A percentile compares a stretch with the other conserved stretches of the same genome.
Evolutionary conservation across 2,888 invertebrate genomes (phyloP).

Genomic region (Myathropa florea): DNA sequence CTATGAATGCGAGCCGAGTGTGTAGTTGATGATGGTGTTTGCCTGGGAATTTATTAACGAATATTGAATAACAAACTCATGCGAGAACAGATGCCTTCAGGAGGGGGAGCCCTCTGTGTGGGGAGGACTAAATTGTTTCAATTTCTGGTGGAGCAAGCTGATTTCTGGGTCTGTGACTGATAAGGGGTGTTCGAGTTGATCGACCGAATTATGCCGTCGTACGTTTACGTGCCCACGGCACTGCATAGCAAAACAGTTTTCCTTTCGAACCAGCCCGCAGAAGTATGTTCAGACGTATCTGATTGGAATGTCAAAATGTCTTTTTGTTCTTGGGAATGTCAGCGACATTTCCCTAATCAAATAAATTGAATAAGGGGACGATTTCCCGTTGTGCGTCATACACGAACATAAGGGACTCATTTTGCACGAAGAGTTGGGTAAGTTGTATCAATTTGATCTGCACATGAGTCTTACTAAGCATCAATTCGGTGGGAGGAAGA

Average conservation of each 20-base stretch:
- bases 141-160: background rate
- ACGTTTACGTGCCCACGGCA: background rate
- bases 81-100: background rate
- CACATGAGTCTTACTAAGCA: no score
- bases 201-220: background rate
- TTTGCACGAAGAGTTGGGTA: no score
- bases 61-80: background rate
- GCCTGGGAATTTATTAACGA: background rate
- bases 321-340: no score
- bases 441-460: no score
- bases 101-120: no score
- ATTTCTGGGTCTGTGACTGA: background rate
- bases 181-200: background rate
- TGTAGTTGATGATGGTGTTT: background rate
- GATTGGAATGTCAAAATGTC: no score
- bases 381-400: no score
- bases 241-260: background rate
- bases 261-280: background rate
- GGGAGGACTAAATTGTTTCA: background rate
- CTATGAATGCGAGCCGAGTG: background rate
- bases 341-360: no score
- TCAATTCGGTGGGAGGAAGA: no score
- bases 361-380: no score
- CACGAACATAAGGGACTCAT: no score
- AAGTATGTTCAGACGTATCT: no score